A percentile compares a stretch with the other conserved stretches of the same genome.
Evolutionary conservation across 2,888 invertebrate genomes (phyloP).

Genomic region (Eilema sororculum): DNA sequence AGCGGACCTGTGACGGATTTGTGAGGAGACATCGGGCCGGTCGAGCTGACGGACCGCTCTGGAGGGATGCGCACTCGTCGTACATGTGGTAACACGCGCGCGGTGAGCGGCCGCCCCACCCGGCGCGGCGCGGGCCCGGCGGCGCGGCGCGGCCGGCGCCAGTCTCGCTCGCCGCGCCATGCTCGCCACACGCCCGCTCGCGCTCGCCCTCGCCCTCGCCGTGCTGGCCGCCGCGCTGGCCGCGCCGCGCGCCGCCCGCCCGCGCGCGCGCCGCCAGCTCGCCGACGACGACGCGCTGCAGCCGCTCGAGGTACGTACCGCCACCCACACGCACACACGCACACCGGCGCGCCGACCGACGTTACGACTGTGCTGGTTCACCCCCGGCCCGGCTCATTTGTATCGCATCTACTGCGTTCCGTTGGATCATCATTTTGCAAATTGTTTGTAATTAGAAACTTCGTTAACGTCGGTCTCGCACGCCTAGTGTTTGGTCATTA

Average conservation of each 20-base stretch:
- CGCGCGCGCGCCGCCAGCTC: conserved; percentile 71
- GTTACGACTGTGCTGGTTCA: neutral
- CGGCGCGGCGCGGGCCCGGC: conserved; percentile 13
- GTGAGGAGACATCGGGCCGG: no score
- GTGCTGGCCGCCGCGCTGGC: conserved; percentile 52
- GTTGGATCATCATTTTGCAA: neutral
- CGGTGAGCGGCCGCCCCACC: neutral
- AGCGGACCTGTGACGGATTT: neutral
- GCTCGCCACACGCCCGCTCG: conserved; percentile 61
- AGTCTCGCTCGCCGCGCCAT: conserved; percentile 61
- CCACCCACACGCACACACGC: no score
- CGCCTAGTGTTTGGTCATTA: neutral
- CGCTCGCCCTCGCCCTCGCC: conserved; percentile 37
- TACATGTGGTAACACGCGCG: neutral
- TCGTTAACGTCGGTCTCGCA: neutral
- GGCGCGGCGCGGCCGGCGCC: conserved; percentile 32
- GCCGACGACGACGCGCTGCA: conserved; percentile 76
- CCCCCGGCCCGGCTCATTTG: neutral
- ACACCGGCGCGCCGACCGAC: neutral
- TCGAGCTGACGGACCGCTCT: neutral
- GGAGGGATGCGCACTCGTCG: neutral
- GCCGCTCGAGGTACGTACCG: conserved; percentile 72
- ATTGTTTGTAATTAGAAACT: neutral
- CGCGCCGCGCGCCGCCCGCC: conserved; percentile 50
- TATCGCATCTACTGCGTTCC: neutral